Conservation (phyloP, 2,797 vertebrate species). For the Onychomys torridus region DNA sequence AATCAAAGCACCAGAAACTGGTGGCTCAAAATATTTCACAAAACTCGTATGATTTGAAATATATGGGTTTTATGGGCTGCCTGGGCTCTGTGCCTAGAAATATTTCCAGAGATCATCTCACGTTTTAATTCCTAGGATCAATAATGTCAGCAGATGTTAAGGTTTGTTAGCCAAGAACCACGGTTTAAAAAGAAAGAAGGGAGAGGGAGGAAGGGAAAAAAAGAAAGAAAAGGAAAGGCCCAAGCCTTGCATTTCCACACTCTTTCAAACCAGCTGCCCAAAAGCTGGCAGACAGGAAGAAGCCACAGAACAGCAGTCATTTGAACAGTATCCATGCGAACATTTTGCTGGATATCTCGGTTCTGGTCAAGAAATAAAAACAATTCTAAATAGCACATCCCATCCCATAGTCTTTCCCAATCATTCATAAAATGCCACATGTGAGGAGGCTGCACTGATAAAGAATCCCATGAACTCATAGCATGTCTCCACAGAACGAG, state of each 20-base stretch:
- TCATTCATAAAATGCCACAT: conserved; percentile 17
- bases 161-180: conserved; percentile 61
- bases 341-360: conserved; percentile 7
- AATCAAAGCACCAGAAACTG: conserved; percentile 51
- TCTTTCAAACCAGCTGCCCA: not conserved
- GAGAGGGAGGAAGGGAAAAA: rapidly evolving
- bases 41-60: conserved; percentile 67
- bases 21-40: conserved; percentile 68
- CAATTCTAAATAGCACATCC: not conserved
- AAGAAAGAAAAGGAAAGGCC: too few species aligned
- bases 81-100: conserved; percentile 66
- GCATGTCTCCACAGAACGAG: conserved; percentile 11
- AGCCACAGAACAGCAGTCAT: not conserved
- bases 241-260: not conserved
- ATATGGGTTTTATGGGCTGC: conserved; percentile 65
- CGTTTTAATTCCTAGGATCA: conserved; percentile 75
- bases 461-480: conserved; percentile 26
- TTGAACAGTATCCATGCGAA: not conserved
- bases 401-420: conserved; percentile 39
- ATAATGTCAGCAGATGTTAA: conserved; percentile 77
- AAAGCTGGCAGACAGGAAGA: not conserved
- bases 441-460: conserved; percentile 21
- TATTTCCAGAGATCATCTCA: conserved; percentile 67
- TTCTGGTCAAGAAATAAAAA: conserved; percentile 62
- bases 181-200: not conserved